Evolutionary conservation across 1,140 invertebrate genomes (phyloP).

Genomic region (Battus philenor): DNA sequence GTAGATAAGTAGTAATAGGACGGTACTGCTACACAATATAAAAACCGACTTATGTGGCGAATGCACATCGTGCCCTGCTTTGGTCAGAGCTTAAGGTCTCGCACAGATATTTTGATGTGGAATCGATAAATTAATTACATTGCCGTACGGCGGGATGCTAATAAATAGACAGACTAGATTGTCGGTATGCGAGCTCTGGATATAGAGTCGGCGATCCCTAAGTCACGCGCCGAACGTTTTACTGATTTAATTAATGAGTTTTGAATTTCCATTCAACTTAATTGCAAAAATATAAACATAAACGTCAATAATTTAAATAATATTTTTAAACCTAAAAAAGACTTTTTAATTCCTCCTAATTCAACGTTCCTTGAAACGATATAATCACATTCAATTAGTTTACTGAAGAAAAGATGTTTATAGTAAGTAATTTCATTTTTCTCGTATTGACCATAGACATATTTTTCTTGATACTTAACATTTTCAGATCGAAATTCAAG

Average conservation of each 20-base stretch:
- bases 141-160: constrained; percentile 32
- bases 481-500: no score
- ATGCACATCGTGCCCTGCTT: constrained; percentile 28
- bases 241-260: neutral
- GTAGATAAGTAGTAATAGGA: no score
- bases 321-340: neutral
- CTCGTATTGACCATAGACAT: no score
- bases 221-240: constrained; percentile 9
- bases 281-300: neutral
- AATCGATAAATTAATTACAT: constrained; percentile 62
- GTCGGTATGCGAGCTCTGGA: constrained; percentile 34
- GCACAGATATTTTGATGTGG: constrained; percentile 57
- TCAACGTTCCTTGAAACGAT: no score
- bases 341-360: neutral
- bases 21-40: constrained; percentile 22
- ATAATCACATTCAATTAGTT: no score
- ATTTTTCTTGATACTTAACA: no score
- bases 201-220: constrained; percentile 17
- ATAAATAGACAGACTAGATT: constrained; percentile 45
- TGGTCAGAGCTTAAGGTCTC: constrained; percentile 42
- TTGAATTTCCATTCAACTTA: neutral
- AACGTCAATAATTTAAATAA: neutral
- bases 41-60: constrained; percentile 17
- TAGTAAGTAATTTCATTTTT: no score
- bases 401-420: no score